These are phyloP conservation scores for Prunella strophiata DNA, from an alignment of 2,797 vertebrate species.

Conservation along the genomic window DNA sequence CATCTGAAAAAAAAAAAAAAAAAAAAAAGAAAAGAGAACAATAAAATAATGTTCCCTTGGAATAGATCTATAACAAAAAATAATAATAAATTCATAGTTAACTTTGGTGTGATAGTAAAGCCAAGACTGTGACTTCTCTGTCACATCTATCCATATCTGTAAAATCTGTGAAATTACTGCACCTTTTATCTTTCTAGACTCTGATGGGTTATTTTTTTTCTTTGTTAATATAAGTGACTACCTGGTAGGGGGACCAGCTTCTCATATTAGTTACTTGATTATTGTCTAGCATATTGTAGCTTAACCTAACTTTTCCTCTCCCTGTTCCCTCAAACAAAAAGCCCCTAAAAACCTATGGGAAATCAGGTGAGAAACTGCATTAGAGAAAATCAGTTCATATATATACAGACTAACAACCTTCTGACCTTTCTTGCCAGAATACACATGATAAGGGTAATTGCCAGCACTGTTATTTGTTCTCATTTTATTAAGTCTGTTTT, in stretches of 20 bases:
- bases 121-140: neutral
- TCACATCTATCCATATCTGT: neutral
- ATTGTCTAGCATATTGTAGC: neutral
- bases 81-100: neutral
- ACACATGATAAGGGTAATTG: conserved; percentile 46
- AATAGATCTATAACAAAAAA: neutral
- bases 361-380: conserved; percentile 48
- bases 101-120: neutral
- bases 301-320: conserved; percentile 11
- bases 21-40: neutral
- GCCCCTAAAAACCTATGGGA: conserved; percentile 47
- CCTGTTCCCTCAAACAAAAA: neutral
- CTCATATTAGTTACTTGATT: neutral
- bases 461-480: conserved; percentile 54
- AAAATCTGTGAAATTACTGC: neutral
- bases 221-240: neutral
- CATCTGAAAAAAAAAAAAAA: neutral
- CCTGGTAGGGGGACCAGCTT: neutral
- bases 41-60: neutral
- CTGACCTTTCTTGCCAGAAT: conserved; percentile 58
- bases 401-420: conserved; percentile 53
- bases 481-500: conserved; percentile 65
- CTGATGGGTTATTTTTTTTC: neutral
- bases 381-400: conserved; percentile 68
- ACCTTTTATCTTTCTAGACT: neutral